Base-by-base conservation (phyloP, 2,888 invertebrate species). In the Liopterus haemorrhoidalis region DNA sequence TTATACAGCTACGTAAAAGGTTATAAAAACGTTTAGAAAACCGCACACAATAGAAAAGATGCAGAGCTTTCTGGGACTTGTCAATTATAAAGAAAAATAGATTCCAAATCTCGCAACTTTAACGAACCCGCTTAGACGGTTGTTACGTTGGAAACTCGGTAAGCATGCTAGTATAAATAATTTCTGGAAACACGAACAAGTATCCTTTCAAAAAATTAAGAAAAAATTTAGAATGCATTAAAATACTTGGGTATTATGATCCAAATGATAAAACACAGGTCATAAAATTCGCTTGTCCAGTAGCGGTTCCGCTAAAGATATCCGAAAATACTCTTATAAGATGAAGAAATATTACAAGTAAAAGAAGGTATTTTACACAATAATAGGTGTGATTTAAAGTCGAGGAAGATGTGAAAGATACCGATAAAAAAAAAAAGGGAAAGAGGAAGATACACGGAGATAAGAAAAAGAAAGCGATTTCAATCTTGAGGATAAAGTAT, bases 171-270 rank as follows among this genome's bases (percentile, higher is more conserved):
- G 43, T 58, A n/a, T n/a, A n/a, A n/a, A n/a, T n/a, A n/a, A 58
- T 48, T 41, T 45, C 8, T 63, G 62, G 59, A 47, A 46, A 24
- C n/a, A n/a, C n/a, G n/a, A n/a, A n/a, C n/a, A n/a, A n/a, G n/a
- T n/a, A n/a, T n/a, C 28, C 41, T 4, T 42, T 50, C n/a, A 57
- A 60, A 41, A 32, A 61, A 32, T 18, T 35, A 3, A 53, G 59
- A 5, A 64, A 63, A 45, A 40, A 55, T 4, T 16, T 40, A 24
- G 39, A 60, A 5, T 62, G 61, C 40, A 4, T 33, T 6, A 30
- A 41, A 9, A 53, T 54, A 6, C 51, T 64, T 4, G 58, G 55
- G 18, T 59, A 59, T 42, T 65, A 57, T 33, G 50, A 63, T 35
- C 54, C 47, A 14, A 45, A 51, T 2, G 54, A 53, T 12, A 50